Evolutionary conservation across 2,797 vertebrate species (phyloP), one percentile per base, ranked within the genome.

Genomic region (Peromyscus aztecus): DNA sequence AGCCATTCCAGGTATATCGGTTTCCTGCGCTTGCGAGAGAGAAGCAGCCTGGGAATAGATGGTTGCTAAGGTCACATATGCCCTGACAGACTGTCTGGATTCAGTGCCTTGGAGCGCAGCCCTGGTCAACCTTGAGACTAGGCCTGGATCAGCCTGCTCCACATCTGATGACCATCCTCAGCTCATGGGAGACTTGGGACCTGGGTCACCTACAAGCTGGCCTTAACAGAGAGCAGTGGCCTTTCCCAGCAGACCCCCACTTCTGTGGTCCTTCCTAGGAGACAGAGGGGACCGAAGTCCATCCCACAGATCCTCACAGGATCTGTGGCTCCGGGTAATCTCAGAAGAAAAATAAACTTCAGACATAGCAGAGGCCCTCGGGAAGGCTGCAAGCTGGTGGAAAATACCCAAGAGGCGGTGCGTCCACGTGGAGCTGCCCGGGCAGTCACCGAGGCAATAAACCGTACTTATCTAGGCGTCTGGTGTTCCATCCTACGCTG

Each of bases 261-360:
- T 85, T 73, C 84, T 59, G 21, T 0, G 14, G 29, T 93, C 77
- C 40, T 96, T 94, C 81, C 91, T 77, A 71, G 43, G 82, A 96
- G 77, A 76, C 34, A 92, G 83, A 95, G 75, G 89, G 92, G 95
- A 92, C 81, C 85, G 13, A 95, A 97, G 96, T 97, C 96, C 97
- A 61, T 84, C 90, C 75, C 80, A 81, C 49, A 14, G 67, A 93
- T 92, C 89, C 73, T 61, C 21, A 6, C 69, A 92, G 87, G 86
- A 78, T n/a, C 1, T 8, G 69, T 40, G 59, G 43, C 93, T 95
- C 86, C 9, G 63, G 84, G 90, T 89, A 96, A 97, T 95, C 97
- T 93, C 93, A 19, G 92, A 90, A 92, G 93, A 95, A 97, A 96
- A 97, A 95, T 94, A 97, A 97, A 97, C 96, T 84, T 86, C 94